These are phyloP conservation scores for Bombyx mandarina DNA, from an alignment of 1,140 invertebrate genomes.

Conservation along the genomic window DNA sequence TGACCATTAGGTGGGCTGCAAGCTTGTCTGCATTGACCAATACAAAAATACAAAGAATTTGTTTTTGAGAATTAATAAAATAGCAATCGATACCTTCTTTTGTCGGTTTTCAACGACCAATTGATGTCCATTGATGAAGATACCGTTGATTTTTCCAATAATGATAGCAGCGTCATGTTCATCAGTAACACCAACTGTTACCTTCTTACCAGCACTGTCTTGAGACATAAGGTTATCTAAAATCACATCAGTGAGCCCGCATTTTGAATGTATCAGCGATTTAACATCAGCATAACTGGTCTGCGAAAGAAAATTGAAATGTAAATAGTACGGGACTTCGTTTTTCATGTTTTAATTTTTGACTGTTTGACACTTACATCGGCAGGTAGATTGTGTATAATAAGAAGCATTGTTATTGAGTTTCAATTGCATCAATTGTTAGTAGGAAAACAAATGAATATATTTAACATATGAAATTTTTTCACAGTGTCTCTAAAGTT, in stretches of 20 bases:
- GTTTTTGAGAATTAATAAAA: no score
- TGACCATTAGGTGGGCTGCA: no score
- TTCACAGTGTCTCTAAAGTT: no score
- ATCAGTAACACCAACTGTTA: conserved; percentile 36
- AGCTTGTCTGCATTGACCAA: no score
- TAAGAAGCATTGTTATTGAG: conserved; percentile 26
- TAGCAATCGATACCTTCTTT: background rate
- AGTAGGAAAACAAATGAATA: no score
- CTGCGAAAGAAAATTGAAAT: conserved; percentile 15
- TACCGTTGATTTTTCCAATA: conserved; percentile 31
- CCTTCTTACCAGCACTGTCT: conserved; percentile 18
- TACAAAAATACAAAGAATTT: no score
- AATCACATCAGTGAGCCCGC: conserved; percentile 30
- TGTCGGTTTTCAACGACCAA: conserved; percentile 27
- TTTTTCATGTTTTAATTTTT: background rate
- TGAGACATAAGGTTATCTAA: conserved; percentile 34
- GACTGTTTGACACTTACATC: conserved; percentile 17
- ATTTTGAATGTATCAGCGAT: conserved; percentile 25
- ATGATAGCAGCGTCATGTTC: conserved; percentile 31
- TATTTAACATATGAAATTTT: no score
- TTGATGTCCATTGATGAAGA: conserved; percentile 19
- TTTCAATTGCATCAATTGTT: no score
- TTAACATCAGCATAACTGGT: conserved; percentile 27
- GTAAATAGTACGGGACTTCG: background rate
- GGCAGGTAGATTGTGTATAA: conserved; percentile 31